Percentiles rank a stretch among this genome's conserved stretches.
These are phyloP conservation scores for Oryzias dopingdopingensis DNA, from an alignment of 2,797 vertebrate species.

Conservation along the genomic window DNA sequence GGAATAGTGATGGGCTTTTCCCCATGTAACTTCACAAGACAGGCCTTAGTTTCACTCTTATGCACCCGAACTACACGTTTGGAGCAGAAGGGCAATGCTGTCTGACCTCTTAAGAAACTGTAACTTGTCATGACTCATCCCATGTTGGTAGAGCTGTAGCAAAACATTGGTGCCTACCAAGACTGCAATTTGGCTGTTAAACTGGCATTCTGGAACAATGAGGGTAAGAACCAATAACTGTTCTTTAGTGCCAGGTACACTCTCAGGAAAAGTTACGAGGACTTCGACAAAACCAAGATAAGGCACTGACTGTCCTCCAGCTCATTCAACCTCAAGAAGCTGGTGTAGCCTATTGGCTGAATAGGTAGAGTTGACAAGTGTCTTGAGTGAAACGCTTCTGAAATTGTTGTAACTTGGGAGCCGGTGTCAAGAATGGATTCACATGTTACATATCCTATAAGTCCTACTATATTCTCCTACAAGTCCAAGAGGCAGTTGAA, in stretches of 20 bases:
- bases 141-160: neutral
- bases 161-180: neutral
- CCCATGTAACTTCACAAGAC: constrained; percentile 2
- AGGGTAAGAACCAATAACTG: neutral
- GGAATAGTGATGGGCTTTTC: neutral
- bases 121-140: neutral
- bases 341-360: neutral
- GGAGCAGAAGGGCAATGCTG: neutral
- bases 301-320: neutral
- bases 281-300: neutral
- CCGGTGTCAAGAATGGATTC: neutral
- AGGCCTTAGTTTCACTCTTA: neutral
- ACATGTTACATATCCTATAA: neutral
- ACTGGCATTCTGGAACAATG: neutral
- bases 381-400: neutral
- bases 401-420: neutral
- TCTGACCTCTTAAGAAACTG: neutral
- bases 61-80: neutral
- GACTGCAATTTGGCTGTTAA: neutral
- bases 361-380: neutral
- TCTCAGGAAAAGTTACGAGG: neutral
- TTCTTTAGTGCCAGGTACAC: neutral
- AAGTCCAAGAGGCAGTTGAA: neutral
- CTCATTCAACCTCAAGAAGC: neutral
- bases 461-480: neutral